Evolutionary conservation across 2,888 invertebrate species (phyloP), one percentile per base, ranked within the genome.

Genomic region (Drosophila siamana): DNA sequence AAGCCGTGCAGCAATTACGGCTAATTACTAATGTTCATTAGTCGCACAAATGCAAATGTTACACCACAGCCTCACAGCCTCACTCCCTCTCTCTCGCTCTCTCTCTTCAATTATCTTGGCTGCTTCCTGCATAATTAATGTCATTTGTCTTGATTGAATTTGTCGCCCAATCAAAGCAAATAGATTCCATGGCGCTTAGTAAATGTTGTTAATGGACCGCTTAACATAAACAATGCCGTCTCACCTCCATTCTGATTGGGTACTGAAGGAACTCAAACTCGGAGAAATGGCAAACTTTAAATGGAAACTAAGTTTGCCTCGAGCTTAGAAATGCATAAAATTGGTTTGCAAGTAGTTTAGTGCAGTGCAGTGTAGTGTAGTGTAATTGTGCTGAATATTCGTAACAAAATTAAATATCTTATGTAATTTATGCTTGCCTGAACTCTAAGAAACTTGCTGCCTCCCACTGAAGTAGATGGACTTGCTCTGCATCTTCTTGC

Each of bases 11-110:
- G 52, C 63, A 75, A 76, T 78, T 78, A 78, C 30, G 50, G 52
- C 63, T 69, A 78, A 76, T 76, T 74, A 69, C 62, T 56, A 47
- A 60, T 51, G 66, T 66, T 60, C 47, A 65, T 66, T 66, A 60
- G 63, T 38, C 46, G 26, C 48, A 40, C 41, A 28, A 47, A 11
- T 16, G 26, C 47, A 59, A 41, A 50, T 24, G 15, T 28, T 15
- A 40, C 16, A 19, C 41, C 13, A 43, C 28, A n/a, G n/a, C n/a
- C n/a, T n/a, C n/a, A n/a, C n/a, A n/a, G n/a, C n/a, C n/a, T n/a
- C 5, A 8, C 9, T 3, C 30, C 9, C 28, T 9, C 28, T 11
- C 30, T 11, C n/a, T 9, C 11, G 8, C 28, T 28, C 9, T 8
- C 9, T 28, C 9, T 8, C 28, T 28, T 9, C 3, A 9, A 33